Evolutionary conservation across 92 coral and sea anemone genomes (phyloP).

Genomic region (Blastomussa wellsi): DNA sequence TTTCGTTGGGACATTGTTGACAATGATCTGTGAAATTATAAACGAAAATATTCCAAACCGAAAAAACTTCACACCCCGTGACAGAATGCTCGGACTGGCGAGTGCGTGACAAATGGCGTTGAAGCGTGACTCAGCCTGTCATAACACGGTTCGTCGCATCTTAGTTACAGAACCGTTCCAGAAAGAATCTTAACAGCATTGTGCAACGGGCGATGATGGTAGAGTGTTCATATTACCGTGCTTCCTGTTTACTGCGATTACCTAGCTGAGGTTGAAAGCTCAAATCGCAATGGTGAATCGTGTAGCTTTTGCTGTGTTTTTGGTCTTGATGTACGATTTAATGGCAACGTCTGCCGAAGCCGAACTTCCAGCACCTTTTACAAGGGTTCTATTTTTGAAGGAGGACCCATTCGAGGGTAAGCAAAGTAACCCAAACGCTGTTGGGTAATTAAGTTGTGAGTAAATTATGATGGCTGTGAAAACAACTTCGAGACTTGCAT

Average conservation of each 20-base stretch:
- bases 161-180: constrained; percentile 23
- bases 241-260: background rate
- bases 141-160: background rate
- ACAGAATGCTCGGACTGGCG: background rate
- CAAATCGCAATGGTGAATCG: background rate
- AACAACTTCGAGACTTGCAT: no score
- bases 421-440: background rate
- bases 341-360: background rate
- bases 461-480: background rate
- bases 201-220: background rate
- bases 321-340: background rate
- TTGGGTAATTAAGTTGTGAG: background rate
- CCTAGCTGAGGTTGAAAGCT: background rate
- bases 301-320: background rate
- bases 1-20: background rate
- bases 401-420: constrained; percentile 26
- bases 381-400: background rate
- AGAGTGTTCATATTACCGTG: background rate
- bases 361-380: constrained; percentile 20
- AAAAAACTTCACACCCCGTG: background rate
- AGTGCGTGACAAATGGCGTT: background rate
- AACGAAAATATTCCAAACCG: background rate
- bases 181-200: background rate
- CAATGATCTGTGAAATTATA: background rate
- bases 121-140: background rate